Percentiles rank a stretch among this genome's conserved stretches.
phyloP scores from a whole-genome alignment of 2,797 vertebrate genomes.

The Ambastaia sidthimunki region DNA sequence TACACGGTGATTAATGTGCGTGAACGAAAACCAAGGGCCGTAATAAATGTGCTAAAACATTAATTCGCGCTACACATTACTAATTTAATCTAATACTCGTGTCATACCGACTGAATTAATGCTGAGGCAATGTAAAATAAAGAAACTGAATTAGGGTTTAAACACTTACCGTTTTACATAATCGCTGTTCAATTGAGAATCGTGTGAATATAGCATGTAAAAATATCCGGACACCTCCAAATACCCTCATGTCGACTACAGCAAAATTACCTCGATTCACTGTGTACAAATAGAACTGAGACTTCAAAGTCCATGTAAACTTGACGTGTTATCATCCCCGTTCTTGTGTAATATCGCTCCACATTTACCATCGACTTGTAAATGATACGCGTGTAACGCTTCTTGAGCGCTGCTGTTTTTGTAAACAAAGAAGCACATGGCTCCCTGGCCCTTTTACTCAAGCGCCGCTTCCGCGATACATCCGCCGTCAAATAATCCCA shows the following conservation, averaged over 20 bases:
- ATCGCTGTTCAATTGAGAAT: too few species aligned
- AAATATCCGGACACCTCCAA: neutral
- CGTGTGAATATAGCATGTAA: too few species aligned
- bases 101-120: neutral
- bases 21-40: conserved; percentile 27
- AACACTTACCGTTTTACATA: too few species aligned
- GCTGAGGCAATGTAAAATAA: neutral
- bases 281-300: neutral
- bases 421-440: conserved; percentile 97
- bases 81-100: neutral
- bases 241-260: neutral
- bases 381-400: conserved; percentile 49
- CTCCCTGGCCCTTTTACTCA: conserved; percentile 71
- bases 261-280: neutral
- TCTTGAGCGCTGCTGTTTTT: conserved; percentile 77
- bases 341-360: too few species aligned
- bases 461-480: conserved; percentile 64
- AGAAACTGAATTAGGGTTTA: too few species aligned
- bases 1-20: neutral
- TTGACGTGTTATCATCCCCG: neutral
- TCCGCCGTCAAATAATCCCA: conserved; percentile 71
- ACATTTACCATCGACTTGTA: neutral
- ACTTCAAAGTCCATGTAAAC: neutral
- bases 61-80: neutral
- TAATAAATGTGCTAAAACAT: neutral